Evolutionary conservation across 2,797 vertebrate genomes (phyloP), one percentile per base, ranked within the genome.

Genomic region (Hoplostethus atlanticus): DNA sequence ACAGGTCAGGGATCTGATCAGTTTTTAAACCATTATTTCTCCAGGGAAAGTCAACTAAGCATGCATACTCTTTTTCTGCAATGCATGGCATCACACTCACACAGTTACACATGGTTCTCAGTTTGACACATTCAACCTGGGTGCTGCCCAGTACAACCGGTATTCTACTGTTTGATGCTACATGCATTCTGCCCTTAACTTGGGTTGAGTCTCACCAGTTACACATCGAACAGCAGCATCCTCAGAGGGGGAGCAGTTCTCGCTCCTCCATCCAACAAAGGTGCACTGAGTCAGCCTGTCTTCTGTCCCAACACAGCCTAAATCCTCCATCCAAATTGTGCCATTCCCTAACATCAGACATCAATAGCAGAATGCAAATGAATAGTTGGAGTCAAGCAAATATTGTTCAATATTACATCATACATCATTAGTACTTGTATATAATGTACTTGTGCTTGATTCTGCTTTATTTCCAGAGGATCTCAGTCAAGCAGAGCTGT

Each of bases 221-320:
- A 63, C 4, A 54, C 86, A 90, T 63, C 28, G 59, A 13, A 89
- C 73, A 9, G 85, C 77, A 21, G 71, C 84, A 21, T 90, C 80
- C 54, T 89, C 82, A 7, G 1, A 0, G 5, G 82, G 80, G 44
- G 4, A 6, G 0, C 84, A 90, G 59, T 87, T 42, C 40, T 72
- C 17, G 34, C 7, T 0, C 2, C 68, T 76, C 82, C 77, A 87
- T 1, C 73, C 77, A 4, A 9, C 1, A 54, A 79, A 85, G 0
- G 0, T 0, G 46, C 89, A 90, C 0, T 62, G 15, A 28, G 11
- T 2, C 48, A 89, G 1, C 12, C 42, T 1, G 4, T 9, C 68
- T 21, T 87, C 87, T 10, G 55, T 51, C 31, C 89, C 84, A 42
- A 10, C 40, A 44, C 42, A 44, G 3, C 0, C 5, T 38, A 87